Evolutionary conservation across 2,888 invertebrate genomes (phyloP).

Genomic region (Pegoplata infirma): DNA sequence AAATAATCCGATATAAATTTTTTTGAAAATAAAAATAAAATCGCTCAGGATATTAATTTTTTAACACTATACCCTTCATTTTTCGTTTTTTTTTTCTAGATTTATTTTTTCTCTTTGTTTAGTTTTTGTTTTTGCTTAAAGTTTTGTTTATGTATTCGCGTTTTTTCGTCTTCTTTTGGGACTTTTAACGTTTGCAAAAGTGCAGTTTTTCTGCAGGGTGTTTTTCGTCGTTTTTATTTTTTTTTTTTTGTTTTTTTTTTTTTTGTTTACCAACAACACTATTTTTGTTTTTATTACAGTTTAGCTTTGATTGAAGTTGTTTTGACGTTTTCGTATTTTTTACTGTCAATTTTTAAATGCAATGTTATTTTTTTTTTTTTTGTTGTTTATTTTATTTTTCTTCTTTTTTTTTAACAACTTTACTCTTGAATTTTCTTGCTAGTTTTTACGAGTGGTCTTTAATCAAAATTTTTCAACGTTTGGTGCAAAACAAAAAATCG

Average conservation of each 20-base stretch:
- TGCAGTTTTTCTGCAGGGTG: slow-evolving; percentile 27
- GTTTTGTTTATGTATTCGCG: slow-evolving; percentile 28
- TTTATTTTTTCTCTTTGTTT: slow-evolving; percentile 7
- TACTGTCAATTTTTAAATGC: slow-evolving; percentile 58
- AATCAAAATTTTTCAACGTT: no score
- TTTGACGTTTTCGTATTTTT: slow-evolving; percentile 61
- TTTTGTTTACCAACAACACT: no score
- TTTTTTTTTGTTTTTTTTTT: no score
- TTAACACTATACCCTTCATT: no score
- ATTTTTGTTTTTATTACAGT: slow-evolving; percentile 57
- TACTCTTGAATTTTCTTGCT: background rate
- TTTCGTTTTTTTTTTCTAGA: slow-evolving; percentile 6
- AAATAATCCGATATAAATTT: no score
- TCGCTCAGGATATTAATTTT: no score
- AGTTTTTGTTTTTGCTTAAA: slow-evolving; percentile 18
- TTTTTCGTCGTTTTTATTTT: slow-evolving; percentile 15
- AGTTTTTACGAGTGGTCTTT: no score
- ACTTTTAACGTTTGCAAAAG: slow-evolving; percentile 41
- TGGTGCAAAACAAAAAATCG: no score
- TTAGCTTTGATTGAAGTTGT: slow-evolving; percentile 63
- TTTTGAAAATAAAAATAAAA: no score
- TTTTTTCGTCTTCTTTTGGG: slow-evolving; percentile 25
- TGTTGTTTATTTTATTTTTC: no score
- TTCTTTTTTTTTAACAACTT: slow-evolving; percentile 1
- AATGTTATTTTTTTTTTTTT: slow-evolving; percentile 37